Conservation (phyloP, 2,113 vertebrate species). For the Petromus typicus region DNA sequence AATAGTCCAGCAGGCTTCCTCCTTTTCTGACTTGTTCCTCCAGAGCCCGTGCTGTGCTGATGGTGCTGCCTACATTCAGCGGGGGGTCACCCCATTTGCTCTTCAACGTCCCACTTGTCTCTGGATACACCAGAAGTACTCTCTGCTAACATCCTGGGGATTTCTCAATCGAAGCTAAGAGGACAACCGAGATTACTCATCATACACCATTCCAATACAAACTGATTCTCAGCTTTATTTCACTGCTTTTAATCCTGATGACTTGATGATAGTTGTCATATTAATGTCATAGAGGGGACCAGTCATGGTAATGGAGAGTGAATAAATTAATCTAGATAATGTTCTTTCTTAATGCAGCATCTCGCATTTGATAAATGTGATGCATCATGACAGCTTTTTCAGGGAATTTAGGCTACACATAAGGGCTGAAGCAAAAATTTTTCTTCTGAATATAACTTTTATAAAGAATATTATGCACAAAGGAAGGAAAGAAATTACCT, state of each 20-base stretch:
- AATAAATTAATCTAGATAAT: not conserved
- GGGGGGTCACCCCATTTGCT: not conserved
- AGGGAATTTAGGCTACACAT: not conserved
- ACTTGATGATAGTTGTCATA: not conserved
- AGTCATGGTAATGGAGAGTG: not conserved
- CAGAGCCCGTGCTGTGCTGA: too few species aligned
- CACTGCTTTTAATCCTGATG: not conserved
- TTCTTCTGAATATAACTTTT: not conserved
- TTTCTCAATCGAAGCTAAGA: not conserved
- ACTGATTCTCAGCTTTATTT: not conserved
- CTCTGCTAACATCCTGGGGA: not conserved
- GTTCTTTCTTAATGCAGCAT: not conserved
- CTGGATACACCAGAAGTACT: not conserved
- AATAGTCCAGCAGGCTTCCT: not conserved
- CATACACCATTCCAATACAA: not conserved
- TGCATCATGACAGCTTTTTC: not conserved
- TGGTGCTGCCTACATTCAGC: not conserved
- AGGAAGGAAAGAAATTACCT: not conserved
- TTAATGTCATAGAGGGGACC: not conserved
- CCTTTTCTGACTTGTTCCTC: not conserved
- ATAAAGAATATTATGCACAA: not conserved
- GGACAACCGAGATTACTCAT: not conserved
- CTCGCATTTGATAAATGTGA: not conserved
- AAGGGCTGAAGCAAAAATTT: not conserved
- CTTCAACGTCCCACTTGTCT: not conserved